Base-by-base conservation (phyloP, 2,797 vertebrate species). In the Gambusia yucatana region DNA sequence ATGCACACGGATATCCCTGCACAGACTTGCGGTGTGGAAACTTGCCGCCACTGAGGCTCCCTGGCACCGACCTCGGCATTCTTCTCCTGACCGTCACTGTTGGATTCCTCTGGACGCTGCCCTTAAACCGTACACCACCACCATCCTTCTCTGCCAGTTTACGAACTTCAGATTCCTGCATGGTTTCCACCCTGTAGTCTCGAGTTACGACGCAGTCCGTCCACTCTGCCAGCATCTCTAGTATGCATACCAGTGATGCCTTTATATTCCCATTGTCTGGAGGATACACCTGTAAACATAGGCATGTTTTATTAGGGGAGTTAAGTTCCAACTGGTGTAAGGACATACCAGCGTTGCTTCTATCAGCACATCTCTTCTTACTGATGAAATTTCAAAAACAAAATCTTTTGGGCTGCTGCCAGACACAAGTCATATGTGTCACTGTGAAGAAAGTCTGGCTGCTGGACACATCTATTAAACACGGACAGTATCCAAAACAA, bases 401-500 rank as follows among this genome's bases (percentile, higher is more conserved):
- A 93, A 91, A 83, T 75, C 59, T 72, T 46, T 77, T 78, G 82
- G 77, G 9, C 9, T 17, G 25, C 57, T 86, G 88, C 94, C 92
- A 95, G 93, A 85, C 80, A 82, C 90, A 93, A 94, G 94, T 91
- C 85, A 78, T 88, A 79, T 82, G 74, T 95, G 94, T 94, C 93
- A 94, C 86, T 94, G 93, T 94, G 91, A 91, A 87, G 84, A 90
- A 83, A 87, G 82, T 76, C 81, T 89, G 85, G 88, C 92, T 84
- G 85, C 84, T 90, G 89, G 86, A 90, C 88, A 84, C 78, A 84
- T 90, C 91, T 91, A 88, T 93, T 93, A 91, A 91, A 93, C 92
- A 89, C 75, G 73, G 86, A 86, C 81, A 89, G 94, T 94, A 92
- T 95, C 95, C 94, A 96, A 96, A 94, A 90, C 92, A 95, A 96